These are phyloP conservation scores for Muscina levida DNA, from an alignment of 2,888 invertebrate genomes.

Conservation along the genomic window DNA sequence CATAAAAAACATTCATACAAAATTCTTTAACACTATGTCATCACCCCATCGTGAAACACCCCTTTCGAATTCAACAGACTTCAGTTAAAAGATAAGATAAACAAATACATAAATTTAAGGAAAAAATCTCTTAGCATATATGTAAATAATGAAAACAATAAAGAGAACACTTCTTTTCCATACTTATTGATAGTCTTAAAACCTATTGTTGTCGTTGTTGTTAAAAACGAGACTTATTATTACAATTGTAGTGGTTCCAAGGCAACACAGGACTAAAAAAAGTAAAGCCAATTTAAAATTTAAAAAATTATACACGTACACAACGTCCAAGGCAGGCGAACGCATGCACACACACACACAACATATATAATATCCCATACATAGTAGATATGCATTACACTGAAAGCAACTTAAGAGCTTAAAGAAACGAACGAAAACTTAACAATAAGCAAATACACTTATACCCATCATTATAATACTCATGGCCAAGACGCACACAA, in stretches of 20 bases:
- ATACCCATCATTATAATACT: not conserved
- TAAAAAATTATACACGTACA: constrained; percentile 21
- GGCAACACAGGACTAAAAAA: constrained; percentile 1
- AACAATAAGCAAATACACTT: too few species aligned
- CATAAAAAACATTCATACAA: too few species aligned
- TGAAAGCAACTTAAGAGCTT: not conserved
- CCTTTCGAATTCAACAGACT: not conserved
- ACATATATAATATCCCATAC: not conserved
- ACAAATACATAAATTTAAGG: not conserved
- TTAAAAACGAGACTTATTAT: not conserved
- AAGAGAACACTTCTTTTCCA: not conserved
- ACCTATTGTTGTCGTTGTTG: not conserved
- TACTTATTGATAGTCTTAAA: not conserved
- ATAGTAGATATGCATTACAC: constrained; percentile 12
- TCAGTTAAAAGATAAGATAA: too few species aligned
- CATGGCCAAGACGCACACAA: not conserved
- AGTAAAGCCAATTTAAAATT: constrained; percentile 24
- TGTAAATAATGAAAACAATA: not conserved
- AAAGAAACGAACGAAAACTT: not conserved
- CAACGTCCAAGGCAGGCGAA: not conserved
- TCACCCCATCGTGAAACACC: not conserved
- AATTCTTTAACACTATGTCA: too few species aligned
- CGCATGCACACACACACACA: constrained; percentile 14
- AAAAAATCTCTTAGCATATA: not conserved
- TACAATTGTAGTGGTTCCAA: not conserved